phyloP scores from a whole-genome alignment of 2,113 vertebrate genomes.

The Alces alces region DNA sequence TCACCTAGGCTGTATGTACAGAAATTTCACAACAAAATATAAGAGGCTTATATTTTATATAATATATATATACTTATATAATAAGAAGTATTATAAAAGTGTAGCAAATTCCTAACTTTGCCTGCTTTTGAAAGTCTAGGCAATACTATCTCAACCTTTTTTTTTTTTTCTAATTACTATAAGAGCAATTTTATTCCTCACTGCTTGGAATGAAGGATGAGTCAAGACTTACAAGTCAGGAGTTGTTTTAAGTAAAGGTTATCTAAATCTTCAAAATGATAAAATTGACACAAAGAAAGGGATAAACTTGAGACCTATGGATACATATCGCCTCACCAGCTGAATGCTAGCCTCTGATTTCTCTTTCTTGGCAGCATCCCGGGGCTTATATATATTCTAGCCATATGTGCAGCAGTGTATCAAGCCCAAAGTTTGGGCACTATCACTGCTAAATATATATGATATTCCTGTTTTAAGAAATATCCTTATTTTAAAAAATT shows the following conservation, averaged over 20 bases:
- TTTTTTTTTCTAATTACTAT: not conserved
- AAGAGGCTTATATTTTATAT: not conserved
- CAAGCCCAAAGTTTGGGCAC: not conserved
- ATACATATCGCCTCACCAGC: not conserved
- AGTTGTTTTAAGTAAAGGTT: not conserved
- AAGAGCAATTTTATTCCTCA: not conserved
- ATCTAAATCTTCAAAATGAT: not conserved
- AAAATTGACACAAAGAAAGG: not conserved
- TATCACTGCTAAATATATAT: not conserved
- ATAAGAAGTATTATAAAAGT: not conserved
- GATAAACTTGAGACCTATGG: not conserved
- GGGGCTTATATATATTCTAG: not conserved
- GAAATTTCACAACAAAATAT: not conserved
- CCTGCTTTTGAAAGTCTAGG: not conserved
- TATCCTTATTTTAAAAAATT: not conserved
- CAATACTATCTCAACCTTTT: not conserved
- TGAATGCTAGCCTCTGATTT: not conserved
- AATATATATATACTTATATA: not conserved
- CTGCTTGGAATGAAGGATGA: not conserved
- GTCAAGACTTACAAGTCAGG: not conserved
- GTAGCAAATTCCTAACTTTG: not conserved
- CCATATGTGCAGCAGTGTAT: not conserved
- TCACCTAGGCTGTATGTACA: not conserved
- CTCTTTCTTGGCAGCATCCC: not conserved
- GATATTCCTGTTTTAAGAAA: not conserved